Evolutionary conservation across 2,797 vertebrate genomes (phyloP), one percentile per base, ranked within the genome.

Genomic region (Fistularia tabacaria): DNA sequence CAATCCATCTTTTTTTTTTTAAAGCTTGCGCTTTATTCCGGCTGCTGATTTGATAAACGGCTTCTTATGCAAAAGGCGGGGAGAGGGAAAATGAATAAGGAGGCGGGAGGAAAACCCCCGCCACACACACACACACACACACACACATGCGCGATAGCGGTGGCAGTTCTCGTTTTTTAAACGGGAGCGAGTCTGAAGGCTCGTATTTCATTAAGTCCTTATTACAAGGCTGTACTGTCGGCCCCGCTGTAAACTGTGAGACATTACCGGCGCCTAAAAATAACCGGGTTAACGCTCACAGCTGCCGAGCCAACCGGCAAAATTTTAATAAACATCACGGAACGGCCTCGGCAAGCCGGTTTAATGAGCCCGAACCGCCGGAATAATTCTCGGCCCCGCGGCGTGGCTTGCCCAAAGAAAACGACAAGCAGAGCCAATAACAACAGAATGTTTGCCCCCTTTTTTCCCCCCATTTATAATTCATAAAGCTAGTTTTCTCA

Each of bases 311-410:
- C 62, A 60, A 66, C 45, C 56, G 25, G 61, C 49, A 64, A 64
- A 49, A 77, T 79, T 75, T 80, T 77, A 82, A 82, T 84, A 82
- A 82, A 77, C 15, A 73, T 74, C 75, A 77, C 77, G 82, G 77
- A 80, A 77, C 55, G 13, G 54, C 61, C 0, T 48, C 59, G 46
- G 57, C 61, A 79, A 79, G 82, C 71, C 50, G 47, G 74, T 76
- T 77, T 71, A 82, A 84, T 80, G 74, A 73, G 51, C 75, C 62
- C 50, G 71, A 73, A 68, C 71, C 51, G 10, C 10, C 1, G 66
- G 59, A 49, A 15, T 58, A 15, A 25, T 25, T 60, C 69, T 69
- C 47, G 51, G 61, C 57, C 70, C 69, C 68, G 56, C 63, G 62
- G 70, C 48, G 15, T 38, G 44, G 69, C 72, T 60, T 72, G 72